Percentiles rank a stretch among this genome's conserved stretches.
These are phyloP conservation scores for Nasonia longicornis DNA, from an alignment of 1,140 invertebrate genomes.

Conservation along the genomic window DNA sequence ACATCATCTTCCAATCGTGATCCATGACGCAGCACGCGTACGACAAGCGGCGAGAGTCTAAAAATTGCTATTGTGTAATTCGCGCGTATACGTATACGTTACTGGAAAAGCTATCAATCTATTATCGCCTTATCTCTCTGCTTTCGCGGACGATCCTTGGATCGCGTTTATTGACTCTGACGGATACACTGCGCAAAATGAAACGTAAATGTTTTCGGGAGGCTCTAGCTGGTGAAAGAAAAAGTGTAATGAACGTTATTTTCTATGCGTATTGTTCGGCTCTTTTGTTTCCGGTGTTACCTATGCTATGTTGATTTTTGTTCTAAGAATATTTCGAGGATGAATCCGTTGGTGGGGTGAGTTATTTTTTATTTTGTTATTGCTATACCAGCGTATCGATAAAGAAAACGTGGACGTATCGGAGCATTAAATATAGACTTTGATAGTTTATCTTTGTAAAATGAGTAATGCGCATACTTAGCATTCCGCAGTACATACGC, in stretches of 20 bases:
- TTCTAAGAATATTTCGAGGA: not conserved
- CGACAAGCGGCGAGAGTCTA: not conserved
- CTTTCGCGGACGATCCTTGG: not conserved
- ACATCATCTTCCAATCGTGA: not conserved
- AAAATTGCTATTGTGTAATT: constrained; percentile 17
- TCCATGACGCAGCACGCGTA: not conserved
- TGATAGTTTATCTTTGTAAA: not conserved
- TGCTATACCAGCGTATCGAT: not conserved
- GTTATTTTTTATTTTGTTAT: not conserved
- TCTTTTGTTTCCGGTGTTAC: too few species aligned
- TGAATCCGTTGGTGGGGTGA: too few species aligned
- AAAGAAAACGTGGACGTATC: not conserved
- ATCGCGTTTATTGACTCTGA: not conserved
- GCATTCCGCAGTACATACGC: not conserved
- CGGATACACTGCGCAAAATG: not conserved
- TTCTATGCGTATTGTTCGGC: too few species aligned
- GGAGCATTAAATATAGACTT: too few species aligned
- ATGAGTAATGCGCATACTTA: not conserved
- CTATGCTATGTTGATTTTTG: too few species aligned
- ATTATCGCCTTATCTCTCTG: constrained; percentile 15
- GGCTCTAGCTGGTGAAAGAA: not conserved
- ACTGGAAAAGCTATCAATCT: constrained; percentile 16
- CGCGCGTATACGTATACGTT: not conserved
- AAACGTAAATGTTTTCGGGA: not conserved
- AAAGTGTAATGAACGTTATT: too few species aligned